These are phyloP conservation scores for Rhogogaster chlorosoma DNA, from an alignment of 2,888 invertebrate species.

Conservation along the genomic window DNA sequence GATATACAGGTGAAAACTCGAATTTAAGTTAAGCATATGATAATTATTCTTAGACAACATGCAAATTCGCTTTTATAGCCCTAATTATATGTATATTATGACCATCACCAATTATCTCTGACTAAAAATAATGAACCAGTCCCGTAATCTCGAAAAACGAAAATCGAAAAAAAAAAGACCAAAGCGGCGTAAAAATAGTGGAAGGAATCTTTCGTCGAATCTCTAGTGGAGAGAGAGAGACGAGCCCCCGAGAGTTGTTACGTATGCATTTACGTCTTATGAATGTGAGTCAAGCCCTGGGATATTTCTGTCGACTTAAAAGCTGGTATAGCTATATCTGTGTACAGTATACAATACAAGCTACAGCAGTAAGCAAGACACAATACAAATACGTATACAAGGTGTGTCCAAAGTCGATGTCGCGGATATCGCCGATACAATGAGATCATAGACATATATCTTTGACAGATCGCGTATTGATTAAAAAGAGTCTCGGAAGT, in stretches of 20 bases:
- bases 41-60: no score
- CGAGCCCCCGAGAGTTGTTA: conserved; percentile 13
- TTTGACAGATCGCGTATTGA: not conserved
- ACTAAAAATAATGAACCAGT: not conserved
- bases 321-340: not conserved
- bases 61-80: no score
- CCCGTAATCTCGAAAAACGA: not conserved
- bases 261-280: conserved; percentile 18
- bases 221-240: not conserved
- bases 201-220: not conserved
- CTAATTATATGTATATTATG: no score
- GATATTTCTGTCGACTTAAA: not conserved
- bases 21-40: no score
- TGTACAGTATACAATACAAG: no score
- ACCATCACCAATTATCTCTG: not conserved
- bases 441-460: not conserved
- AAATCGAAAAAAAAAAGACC: not conserved
- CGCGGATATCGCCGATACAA: not conserved
- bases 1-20: no score
- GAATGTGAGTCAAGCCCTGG: conserved; percentile 11
- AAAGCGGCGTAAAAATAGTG: not conserved
- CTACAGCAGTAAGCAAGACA: not conserved
- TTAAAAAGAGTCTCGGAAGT: not conserved
- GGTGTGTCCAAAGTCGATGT: not conserved
- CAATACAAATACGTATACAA: not conserved